Conservation (phyloP, 1,140 invertebrate species). For the Hycleus cichorii region DNA sequence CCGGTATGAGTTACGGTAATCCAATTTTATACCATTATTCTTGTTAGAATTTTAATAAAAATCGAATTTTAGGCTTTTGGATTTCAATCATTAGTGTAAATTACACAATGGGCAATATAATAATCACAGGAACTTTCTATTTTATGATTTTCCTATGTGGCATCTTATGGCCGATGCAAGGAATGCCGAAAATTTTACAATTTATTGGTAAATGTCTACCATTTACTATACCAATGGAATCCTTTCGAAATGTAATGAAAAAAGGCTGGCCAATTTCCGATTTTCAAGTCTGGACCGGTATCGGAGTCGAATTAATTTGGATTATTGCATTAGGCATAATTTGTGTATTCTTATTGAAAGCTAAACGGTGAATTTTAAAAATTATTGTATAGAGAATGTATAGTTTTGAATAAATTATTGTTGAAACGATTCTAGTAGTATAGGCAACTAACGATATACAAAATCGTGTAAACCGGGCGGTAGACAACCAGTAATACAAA, state of each 20-base stretch:
- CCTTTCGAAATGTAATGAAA: slow-evolving; percentile 53
- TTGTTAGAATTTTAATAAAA: slow-evolving; percentile 1
- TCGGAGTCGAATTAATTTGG: slow-evolving; percentile 26
- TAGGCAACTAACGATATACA: no score
- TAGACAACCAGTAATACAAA: no score
- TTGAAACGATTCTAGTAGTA: no score
- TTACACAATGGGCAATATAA: slow-evolving; percentile 73
- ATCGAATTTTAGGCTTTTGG: slow-evolving; percentile 55
- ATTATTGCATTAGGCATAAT: slow-evolving; percentile 9
- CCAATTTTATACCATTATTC: no score
- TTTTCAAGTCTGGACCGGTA: slow-evolving; percentile 28
- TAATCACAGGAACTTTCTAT: slow-evolving; percentile 79
- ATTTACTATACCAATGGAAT: slow-evolving; percentile 58
- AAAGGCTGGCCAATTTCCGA: slow-evolving; percentile 31
- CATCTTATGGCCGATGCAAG: slow-evolving; percentile 85
- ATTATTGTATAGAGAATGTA: no score
- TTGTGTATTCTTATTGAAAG: no score
- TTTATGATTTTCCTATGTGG: slow-evolving; percentile 77
- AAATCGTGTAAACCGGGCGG: no score
- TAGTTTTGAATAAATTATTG: no score
- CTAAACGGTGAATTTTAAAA: no score
- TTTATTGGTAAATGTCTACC: slow-evolving; percentile 53
- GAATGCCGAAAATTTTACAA: slow-evolving; percentile 52
- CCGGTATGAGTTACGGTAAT: slow-evolving; percentile 47
- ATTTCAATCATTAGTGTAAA: slow-evolving; percentile 70